A percentile compares a stretch with the other conserved stretches of the same genome.
These are phyloP conservation scores for Drosophila putrida DNA, from an alignment of 2,888 invertebrate genomes.

Conservation along the genomic window DNA sequence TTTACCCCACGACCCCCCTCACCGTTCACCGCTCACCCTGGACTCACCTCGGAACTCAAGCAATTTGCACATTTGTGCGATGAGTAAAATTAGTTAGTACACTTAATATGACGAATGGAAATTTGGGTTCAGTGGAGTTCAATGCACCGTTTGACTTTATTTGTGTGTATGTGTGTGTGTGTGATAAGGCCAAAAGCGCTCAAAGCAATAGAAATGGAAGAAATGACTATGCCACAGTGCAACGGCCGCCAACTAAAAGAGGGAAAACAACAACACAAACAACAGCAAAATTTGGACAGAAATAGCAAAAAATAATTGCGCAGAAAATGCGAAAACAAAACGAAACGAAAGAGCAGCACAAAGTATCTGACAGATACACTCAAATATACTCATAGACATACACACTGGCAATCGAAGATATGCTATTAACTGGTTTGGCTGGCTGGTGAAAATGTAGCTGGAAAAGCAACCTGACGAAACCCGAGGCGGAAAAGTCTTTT, in stretches of 20 bases:
- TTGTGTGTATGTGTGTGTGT: not conserved
- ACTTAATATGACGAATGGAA: slow-evolving; percentile 39
- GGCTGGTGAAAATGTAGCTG: slow-evolving; percentile 51
- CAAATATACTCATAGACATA: slow-evolving; percentile 8
- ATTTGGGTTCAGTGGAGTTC: slow-evolving; percentile 46
- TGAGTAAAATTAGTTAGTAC: slow-evolving; percentile 40
- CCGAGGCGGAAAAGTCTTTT: slow-evolving; percentile 64
- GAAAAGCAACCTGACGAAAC: slow-evolving; percentile 50
- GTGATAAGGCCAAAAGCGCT: slow-evolving; percentile 51
- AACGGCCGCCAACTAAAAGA: slow-evolving; percentile 47
- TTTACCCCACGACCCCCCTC: not conserved
- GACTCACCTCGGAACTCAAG: slow-evolving; percentile 1
- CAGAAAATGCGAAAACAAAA: slow-evolving; percentile 52
- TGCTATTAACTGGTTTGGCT: slow-evolving; percentile 45
- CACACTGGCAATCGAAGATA: slow-evolving; percentile 3
- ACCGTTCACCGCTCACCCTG: no score
- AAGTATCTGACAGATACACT: slow-evolving; percentile 44
- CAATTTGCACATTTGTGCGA: slow-evolving; percentile 28
- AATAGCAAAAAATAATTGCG: slow-evolving; percentile 46
- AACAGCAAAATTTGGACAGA: slow-evolving; percentile 46
- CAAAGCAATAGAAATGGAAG: slow-evolving; percentile 27
- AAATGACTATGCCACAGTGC: slow-evolving; percentile 46
- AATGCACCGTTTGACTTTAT: slow-evolving; percentile 34
- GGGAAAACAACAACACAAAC: slow-evolving; percentile 31
- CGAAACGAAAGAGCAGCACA: slow-evolving; percentile 35